A percentile compares a stretch with the other conserved stretches of the same genome.
These are phyloP conservation scores for Listrodromus nycthemerus DNA, from an alignment of 2,888 invertebrate species.

Conservation along the genomic window DNA sequence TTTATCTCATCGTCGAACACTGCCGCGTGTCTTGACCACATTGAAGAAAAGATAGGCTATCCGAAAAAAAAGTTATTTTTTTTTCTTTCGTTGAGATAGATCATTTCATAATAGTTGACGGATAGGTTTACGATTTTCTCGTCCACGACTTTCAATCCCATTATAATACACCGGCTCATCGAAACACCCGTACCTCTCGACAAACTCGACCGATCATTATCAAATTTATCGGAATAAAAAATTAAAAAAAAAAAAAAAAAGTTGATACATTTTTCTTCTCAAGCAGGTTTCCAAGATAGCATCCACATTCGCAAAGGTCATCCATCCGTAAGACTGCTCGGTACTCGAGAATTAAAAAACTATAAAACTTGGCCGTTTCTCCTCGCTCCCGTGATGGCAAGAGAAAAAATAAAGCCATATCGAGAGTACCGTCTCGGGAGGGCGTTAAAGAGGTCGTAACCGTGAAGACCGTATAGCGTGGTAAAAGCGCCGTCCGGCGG, in stretches of 20 bases:
- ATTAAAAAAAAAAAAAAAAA: not conserved
- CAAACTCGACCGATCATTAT: not conserved
- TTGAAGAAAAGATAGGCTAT: not conserved
- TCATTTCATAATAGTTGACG: not conserved
- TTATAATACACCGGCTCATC: too few species aligned
- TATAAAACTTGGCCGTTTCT: not conserved
- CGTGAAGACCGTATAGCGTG: conserved; percentile 38
- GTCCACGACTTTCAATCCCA: too few species aligned
- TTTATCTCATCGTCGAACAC: conserved; percentile 1
- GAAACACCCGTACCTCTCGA: too few species aligned
- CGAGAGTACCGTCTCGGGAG: conserved; percentile 41
- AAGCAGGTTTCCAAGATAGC: not conserved
- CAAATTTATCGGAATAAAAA: not conserved
- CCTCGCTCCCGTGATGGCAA: not conserved
- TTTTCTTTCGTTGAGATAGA: not conserved
- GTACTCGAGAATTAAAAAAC: too few species aligned
- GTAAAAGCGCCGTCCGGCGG: conserved; percentile 22
- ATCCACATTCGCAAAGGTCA: not conserved
- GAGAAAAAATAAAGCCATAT: conserved; percentile 22
- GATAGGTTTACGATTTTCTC: not conserved
- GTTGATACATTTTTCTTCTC: not conserved
- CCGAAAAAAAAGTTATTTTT: not conserved
- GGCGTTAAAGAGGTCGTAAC: conserved; percentile 51
- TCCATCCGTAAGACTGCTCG: too few species aligned
- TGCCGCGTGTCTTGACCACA: not conserved